phyloP scores from a whole-genome alignment of 2,888 invertebrate genomes.

The Scaptomyza polygonia region DNA sequence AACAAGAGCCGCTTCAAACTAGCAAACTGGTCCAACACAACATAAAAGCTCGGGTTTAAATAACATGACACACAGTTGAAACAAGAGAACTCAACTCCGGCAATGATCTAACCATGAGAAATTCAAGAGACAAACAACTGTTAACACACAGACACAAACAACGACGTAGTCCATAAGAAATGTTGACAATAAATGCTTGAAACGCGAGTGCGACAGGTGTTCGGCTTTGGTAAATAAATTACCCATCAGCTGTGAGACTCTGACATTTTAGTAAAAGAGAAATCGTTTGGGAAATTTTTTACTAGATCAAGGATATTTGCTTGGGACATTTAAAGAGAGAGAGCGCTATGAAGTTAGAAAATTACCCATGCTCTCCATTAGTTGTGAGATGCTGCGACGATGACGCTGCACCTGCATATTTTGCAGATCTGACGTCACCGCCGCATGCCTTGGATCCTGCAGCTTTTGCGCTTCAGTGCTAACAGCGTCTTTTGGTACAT shows the following conservation, averaged over 20 bases:
- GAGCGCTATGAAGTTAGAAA: not conserved
- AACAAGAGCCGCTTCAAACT: conserved; percentile 21
- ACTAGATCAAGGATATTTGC: not conserved
- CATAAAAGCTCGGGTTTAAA: conserved; percentile 1
- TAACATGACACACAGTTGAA: conserved; percentile 42
- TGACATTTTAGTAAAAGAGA: not conserved
- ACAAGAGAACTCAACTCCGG: conserved; percentile 12
- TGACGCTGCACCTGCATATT: conserved; percentile 76
- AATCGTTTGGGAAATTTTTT: not conserved
- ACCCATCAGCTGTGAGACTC: conserved; percentile 9
- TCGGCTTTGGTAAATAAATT: not conserved
- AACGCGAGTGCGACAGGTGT: not conserved
- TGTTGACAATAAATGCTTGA: not conserved
- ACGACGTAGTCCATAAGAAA: not conserved
- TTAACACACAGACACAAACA: conserved; percentile 1
- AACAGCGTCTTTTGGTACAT: conserved; percentile 21
- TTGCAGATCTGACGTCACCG: conserved; percentile 39
- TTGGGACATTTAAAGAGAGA: not conserved
- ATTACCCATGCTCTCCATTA: conserved; percentile 83
- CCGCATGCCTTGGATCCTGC: conserved; percentile 28
- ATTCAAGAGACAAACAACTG: conserved; percentile 8
- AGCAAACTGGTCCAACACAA: conserved; percentile 51
- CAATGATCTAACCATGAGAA: conserved; percentile 49
- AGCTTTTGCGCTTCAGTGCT: conserved; percentile 38
- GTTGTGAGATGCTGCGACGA: conserved; percentile 84